phyloP scores from a whole-genome alignment of 2,888 invertebrate genomes.

The Crioceris asparagi region DNA sequence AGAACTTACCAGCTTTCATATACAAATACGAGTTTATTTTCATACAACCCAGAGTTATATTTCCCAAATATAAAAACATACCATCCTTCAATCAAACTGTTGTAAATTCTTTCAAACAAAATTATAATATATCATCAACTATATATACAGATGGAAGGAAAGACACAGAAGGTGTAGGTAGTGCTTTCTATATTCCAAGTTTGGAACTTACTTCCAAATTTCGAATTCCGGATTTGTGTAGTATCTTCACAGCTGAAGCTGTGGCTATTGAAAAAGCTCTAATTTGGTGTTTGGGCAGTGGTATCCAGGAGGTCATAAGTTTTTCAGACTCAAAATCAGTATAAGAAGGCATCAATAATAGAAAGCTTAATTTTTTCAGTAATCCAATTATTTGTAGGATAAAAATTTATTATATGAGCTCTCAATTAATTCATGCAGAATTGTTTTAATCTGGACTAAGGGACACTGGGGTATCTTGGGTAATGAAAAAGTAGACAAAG shows the following conservation, averaged over 20 bases:
- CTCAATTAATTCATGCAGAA: no score
- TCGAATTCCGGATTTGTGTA: not conserved
- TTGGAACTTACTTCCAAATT: not conserved
- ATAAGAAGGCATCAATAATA: not conserved
- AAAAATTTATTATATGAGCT: no score
- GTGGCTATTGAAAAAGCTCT: conserved; percentile 5
- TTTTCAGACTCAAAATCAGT: conserved; percentile 3
- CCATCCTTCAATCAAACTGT: no score
- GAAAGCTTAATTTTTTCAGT: not conserved
- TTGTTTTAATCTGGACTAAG: no score
- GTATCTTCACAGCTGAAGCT: conserved; percentile 5
- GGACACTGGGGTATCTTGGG: no score
- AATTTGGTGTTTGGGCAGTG: conserved; percentile 3
- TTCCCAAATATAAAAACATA: no score
- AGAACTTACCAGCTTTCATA: no score
- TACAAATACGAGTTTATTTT: no score
- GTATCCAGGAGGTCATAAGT: not conserved
- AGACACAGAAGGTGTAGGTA: not conserved
- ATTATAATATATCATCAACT: no score
- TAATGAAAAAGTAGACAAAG: no score
- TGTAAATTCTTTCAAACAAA: no score
- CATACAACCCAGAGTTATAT: no score
- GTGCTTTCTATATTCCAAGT: not conserved
- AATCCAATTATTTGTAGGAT: conserved; percentile 2
- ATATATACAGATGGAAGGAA: not conserved